phyloP scores from a whole-genome alignment of 2,888 invertebrate genomes.

The Scaptomyza flava region DNA sequence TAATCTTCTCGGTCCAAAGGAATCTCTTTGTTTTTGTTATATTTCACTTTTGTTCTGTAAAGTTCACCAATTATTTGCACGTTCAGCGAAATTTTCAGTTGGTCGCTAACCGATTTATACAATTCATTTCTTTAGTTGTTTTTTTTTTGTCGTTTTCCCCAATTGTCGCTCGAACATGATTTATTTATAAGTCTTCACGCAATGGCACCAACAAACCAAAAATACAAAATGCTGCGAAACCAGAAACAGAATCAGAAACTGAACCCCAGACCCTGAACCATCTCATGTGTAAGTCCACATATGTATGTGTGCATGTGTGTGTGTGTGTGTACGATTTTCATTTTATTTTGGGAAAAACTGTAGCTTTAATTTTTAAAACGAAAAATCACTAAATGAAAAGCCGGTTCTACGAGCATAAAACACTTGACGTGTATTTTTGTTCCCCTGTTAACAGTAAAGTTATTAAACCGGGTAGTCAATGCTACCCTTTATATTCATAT shows the following conservation, averaged over 20 bases:
- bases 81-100: slow-evolving; percentile 42
- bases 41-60: slow-evolving; percentile 9
- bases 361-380: slow-evolving; percentile 22
- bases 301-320: background rate
- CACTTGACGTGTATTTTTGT: slow-evolving; percentile 19
- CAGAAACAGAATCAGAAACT: slow-evolving; percentile 5
- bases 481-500: too few species aligned
- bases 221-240: slow-evolving; percentile 32
- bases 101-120: slow-evolving; percentile 28
- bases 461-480: background rate
- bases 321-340: slow-evolving; percentile 1
- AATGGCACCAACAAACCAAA: slow-evolving; percentile 39
- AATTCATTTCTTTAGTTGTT: slow-evolving; percentile 46
- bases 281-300: slow-evolving; percentile 15
- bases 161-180: slow-evolving; percentile 56
- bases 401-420: slow-evolving; percentile 13
- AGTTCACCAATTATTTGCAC: slow-evolving; percentile 46
- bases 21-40: slow-evolving; percentile 1
- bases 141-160: slow-evolving; percentile 53
- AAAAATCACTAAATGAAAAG: slow-evolving; percentile 12
- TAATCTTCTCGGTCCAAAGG: background rate
- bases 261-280: slow-evolving; percentile 2
- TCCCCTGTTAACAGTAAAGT: background rate
- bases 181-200: slow-evolving; percentile 69
- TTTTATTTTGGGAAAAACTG: slow-evolving; percentile 10